Base-by-base conservation (phyloP, 2,113 vertebrate species). In the Brachypteracias leptosomus region DNA sequence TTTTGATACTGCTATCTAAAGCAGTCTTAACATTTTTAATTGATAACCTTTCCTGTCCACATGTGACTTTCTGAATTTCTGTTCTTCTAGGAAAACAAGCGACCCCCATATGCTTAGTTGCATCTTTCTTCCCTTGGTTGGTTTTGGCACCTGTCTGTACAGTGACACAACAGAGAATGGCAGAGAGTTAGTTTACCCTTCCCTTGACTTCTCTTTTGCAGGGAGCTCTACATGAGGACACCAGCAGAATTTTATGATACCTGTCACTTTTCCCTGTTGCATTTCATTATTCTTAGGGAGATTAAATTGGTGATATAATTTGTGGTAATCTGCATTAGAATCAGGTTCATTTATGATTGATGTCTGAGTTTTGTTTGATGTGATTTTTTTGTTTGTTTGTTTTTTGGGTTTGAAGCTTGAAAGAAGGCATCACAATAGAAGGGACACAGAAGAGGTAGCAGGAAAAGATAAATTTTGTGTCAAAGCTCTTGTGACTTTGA, bases 31-130 rank as follows among this genome's bases (percentile, higher is more conserved):
- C 46, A 9, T 22, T 40, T 74, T 40, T 16, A 35, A 40, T 65
- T 38, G 36, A 26, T 55, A 75, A 51, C 20, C 40, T 35, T 46
- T 84, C 20, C 14, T 46, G 19, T 35, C 21, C 13, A 2, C 2
- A 0, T 22, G 6, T 9, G 26, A 42, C 31, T 42, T 74, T 59
- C 21, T 73, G 42, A 38, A 25, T 54, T 74, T 44, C 28, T 49
- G 5, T n/a, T 77, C 15, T n/a, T 33, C 20, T 49, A 67, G 17
- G 38, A 33, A 70, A 44, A 54, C 12, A 26, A 38, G 12, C 44
- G 4, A 19, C 6, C 11, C 26, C 6, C 0, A 2, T n/a, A 5
- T 15, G 20, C 35, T 55, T n/a, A 11, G 28, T 47, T 71, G n/a
- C 20, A 13, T 49, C 4, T 28, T 54, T 36, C 21, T 90, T 74